Conservation (phyloP, 2,888 invertebrate species). For the Megamerina dolium region DNA sequence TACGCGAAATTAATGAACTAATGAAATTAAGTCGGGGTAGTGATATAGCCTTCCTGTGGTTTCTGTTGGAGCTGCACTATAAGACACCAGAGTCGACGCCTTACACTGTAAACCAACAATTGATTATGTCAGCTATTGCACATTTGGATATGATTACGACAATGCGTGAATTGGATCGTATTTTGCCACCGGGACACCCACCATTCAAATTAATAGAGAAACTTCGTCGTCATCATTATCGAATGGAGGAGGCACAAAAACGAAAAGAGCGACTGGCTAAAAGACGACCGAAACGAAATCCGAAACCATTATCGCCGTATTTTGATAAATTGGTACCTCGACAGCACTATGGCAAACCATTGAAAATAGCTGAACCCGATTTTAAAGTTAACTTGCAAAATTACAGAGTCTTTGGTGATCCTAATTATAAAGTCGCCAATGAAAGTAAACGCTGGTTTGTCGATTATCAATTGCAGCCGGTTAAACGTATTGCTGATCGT, state of each 20-base stretch:
- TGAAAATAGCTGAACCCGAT: slow-evolving; percentile 14
- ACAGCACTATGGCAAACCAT: slow-evolving; percentile 7
- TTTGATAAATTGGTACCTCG: slow-evolving; percentile 29
- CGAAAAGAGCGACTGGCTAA: no score
- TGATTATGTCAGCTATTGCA: slow-evolving; percentile 35
- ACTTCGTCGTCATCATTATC: slow-evolving; percentile 1
- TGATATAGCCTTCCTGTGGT: slow-evolving; percentile 44
- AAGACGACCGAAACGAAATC: no score
- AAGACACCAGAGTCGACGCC: slow-evolving; percentile 16
- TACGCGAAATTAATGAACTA: slow-evolving; percentile 23
- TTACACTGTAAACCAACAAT: slow-evolving; percentile 38
- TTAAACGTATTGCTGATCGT: slow-evolving; percentile 8
- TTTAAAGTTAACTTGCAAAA: slow-evolving; percentile 23
- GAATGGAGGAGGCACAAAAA: no score
- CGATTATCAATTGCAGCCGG: slow-evolving; percentile 5
- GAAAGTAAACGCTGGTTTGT: slow-evolving; percentile 36
- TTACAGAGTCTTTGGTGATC: slow-evolving; percentile 7
- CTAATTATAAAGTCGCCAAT: slow-evolving; percentile 12
- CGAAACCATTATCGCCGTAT: no score
- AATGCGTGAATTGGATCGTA: slow-evolving; percentile 34
- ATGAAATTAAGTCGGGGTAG: slow-evolving; percentile 37
- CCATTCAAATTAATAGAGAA: no score
- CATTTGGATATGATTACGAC: slow-evolving; percentile 40
- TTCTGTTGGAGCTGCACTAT: slow-evolving; percentile 39
- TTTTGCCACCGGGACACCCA: slow-evolving; percentile 30